A percentile compares a stretch with the other conserved stretches of the same genome.
Conservation (phyloP, 2,888 invertebrate species). For the Tuberolachnus salignus region DNA sequence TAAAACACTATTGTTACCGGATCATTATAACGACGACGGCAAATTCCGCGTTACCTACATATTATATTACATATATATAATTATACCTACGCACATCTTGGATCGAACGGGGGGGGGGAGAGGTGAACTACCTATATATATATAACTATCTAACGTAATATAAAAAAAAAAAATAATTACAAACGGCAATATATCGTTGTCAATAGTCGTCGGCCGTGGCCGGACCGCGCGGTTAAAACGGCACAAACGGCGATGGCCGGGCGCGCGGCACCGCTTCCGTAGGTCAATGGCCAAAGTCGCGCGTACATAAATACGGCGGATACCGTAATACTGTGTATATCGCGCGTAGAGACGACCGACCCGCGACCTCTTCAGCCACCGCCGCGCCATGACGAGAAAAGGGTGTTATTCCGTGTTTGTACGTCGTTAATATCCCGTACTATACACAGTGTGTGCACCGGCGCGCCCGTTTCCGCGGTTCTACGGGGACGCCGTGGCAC, state of each 20-base stretch:
- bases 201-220: neutral
- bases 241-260: neutral
- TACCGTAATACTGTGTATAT: neutral
- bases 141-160: too few species aligned
- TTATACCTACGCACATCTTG: too few species aligned
- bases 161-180: too few species aligned
- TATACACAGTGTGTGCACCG: neutral
- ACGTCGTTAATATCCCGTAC: too few species aligned
- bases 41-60: too few species aligned
- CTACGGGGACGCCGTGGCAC: neutral
- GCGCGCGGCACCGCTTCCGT: neutral
- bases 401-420: too few species aligned
- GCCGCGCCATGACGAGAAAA: neutral
- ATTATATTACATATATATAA: too few species aligned
- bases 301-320: too few species aligned
- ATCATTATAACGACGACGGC: too few species aligned
- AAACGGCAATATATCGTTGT: neutral
- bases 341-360: neutral
- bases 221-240: neutral
- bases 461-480: neutral
- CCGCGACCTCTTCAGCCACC: neutral
- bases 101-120: too few species aligned
- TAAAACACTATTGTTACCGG: too few species aligned
- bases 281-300: conserved; percentile 35
- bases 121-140: too few species aligned